phyloP scores from a whole-genome alignment of 2,113 vertebrate genomes.

The Jaculus jaculus region DNA sequence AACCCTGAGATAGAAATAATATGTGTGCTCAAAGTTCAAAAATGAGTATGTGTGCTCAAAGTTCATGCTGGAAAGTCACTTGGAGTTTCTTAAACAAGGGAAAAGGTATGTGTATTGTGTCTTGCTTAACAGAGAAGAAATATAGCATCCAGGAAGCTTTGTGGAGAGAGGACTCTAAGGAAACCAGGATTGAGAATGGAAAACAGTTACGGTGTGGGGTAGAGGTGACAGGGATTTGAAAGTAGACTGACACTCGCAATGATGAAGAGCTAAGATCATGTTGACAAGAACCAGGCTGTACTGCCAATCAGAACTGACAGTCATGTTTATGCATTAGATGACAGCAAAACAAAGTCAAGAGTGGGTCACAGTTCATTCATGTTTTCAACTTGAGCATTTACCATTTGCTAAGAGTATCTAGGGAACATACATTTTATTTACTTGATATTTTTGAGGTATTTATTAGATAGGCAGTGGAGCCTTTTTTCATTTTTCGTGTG shows the following conservation, averaged over 20 bases:
- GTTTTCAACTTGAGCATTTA: background rate
- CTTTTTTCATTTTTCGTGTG: background rate
- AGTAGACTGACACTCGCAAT: no score
- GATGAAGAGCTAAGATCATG: no score
- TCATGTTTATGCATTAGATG: background rate
- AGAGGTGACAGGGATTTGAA: no score
- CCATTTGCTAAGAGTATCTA: background rate
- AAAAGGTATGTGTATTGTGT: background rate
- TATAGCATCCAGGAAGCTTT: background rate
- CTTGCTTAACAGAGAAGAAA: background rate
- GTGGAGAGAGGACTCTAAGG: background rate
- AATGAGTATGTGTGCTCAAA: background rate
- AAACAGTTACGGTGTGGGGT: background rate
- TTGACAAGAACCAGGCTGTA: no score
- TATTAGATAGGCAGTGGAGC: background rate
- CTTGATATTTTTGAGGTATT: background rate
- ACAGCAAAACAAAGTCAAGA: background rate
- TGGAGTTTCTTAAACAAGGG: background rate
- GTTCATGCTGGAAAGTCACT: background rate
- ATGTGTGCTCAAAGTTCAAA: background rate
- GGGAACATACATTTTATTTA: background rate
- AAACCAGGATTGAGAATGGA: background rate
- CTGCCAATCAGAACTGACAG: no score
- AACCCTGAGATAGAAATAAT: background rate
- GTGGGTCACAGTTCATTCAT: no score